Conservation (phyloP, 2,113 vertebrate genomes). For the Solea senegalensis region DNA sequence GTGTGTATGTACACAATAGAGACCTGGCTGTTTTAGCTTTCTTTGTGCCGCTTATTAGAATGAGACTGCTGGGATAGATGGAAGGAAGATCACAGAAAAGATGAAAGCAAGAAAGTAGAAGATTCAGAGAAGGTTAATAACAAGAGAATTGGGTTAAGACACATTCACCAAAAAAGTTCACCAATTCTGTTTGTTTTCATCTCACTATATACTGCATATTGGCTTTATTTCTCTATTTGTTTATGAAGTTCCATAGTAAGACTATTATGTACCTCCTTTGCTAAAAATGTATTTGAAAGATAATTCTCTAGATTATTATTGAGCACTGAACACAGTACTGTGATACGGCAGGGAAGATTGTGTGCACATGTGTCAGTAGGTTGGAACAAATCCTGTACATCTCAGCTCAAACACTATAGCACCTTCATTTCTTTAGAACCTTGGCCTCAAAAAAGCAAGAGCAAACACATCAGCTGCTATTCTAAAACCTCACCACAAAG, state of each 20-base stretch:
- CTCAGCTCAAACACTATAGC: constrained; percentile 9
- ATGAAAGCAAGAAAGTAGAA: not conserved
- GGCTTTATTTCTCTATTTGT: not conserved
- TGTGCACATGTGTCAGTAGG: constrained; percentile 15
- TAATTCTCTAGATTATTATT: no score
- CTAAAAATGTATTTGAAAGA: no score
- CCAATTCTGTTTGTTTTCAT: not conserved
- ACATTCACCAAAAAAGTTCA: not conserved
- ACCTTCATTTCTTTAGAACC: constrained; percentile 5
- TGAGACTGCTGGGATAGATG: not conserved
- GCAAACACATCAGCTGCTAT: not conserved
- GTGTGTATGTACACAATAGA: no score
- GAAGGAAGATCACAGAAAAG: not conserved
- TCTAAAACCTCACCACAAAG: not conserved
- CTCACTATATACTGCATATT: constrained; percentile 3
- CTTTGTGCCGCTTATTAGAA: no score
- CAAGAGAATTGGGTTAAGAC: no score
- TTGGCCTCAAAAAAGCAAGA: constrained; percentile 11
- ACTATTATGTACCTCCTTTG: no score
- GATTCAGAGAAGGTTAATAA: not conserved
- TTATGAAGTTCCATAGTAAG: no score
- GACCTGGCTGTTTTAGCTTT: no score
- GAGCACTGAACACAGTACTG: no score
- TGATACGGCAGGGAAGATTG: not conserved
- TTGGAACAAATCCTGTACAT: constrained; percentile 18